Percentiles rank a stretch among this genome's conserved stretches.
Conservation (phyloP, 2,797 vertebrate genomes). For the Cygnus olor region DNA sequence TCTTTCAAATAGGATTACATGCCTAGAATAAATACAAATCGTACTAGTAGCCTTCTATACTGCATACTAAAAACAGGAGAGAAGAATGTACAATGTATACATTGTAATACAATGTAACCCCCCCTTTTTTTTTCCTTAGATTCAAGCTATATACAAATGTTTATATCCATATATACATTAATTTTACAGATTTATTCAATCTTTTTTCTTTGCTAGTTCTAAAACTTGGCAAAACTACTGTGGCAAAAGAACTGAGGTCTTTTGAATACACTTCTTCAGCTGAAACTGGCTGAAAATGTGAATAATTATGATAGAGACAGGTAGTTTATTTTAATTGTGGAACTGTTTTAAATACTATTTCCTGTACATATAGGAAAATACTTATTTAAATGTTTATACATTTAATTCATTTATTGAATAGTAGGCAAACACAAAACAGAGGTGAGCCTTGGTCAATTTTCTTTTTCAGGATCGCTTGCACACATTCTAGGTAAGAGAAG, state of each 20-base stretch:
- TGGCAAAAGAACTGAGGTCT: neutral
- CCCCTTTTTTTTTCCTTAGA: neutral
- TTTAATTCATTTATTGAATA: neutral
- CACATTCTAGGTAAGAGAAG: neutral
- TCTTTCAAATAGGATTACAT: neutral
- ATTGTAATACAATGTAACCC: neutral
- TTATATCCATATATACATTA: neutral
- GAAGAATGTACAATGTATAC: neutral
- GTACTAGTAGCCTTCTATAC: neutral
- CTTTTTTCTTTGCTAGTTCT: neutral
- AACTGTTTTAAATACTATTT: neutral
- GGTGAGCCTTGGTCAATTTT: neutral
- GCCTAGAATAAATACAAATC: neutral
- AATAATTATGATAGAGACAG: neutral
- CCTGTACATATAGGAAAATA: neutral
- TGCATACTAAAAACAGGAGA: neutral
- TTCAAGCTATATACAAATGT: neutral
- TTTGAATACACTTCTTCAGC: neutral
- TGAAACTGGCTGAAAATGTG: neutral
- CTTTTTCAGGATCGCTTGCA: neutral
- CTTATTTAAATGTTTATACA: neutral
- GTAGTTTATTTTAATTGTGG: neutral
- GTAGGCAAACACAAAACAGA: neutral
- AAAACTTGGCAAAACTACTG: neutral
- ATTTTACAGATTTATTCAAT: neutral